Evolutionary conservation across 2,113 vertebrate species (phyloP).

Genomic region (Harpagus bidentatus): DNA sequence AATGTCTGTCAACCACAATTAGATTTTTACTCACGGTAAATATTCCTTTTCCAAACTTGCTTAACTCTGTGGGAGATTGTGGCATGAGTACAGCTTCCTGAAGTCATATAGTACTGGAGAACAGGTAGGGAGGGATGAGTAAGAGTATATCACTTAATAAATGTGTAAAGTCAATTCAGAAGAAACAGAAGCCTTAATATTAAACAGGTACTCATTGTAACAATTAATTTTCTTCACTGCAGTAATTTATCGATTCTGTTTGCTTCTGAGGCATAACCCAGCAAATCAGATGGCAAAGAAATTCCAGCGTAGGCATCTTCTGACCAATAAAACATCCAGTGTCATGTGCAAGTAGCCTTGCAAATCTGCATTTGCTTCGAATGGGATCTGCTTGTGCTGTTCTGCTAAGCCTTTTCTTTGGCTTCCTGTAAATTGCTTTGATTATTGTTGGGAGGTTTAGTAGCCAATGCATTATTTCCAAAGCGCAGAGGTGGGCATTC

Average conservation of each 20-base stretch:
- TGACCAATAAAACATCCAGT: neutral
- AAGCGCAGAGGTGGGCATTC: neutral
- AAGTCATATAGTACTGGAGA: fast-evolving
- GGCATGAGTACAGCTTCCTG: neutral
- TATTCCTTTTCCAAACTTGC: neutral
- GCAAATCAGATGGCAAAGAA: neutral
- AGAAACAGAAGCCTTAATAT: neutral
- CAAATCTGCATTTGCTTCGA: neutral
- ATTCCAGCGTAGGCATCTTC: neutral
- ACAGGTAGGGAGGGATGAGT: neutral
- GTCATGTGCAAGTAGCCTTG: neutral
- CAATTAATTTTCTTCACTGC: neutral
- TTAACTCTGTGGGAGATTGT: neutral
- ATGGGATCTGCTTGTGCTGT: neutral
- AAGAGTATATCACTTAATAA: neutral
- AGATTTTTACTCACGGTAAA: neutral
- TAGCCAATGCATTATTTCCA: neutral
- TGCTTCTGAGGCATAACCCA: neutral
- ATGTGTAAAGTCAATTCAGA: neutral
- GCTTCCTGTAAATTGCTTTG: neutral
- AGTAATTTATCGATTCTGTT: neutral
- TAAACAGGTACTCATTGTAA: neutral
- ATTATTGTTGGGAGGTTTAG: neutral
- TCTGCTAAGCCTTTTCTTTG: neutral
- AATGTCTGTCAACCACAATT: neutral